phyloP scores from a whole-genome alignment of 2,797 vertebrate genomes.

The Characodon lateralis region DNA sequence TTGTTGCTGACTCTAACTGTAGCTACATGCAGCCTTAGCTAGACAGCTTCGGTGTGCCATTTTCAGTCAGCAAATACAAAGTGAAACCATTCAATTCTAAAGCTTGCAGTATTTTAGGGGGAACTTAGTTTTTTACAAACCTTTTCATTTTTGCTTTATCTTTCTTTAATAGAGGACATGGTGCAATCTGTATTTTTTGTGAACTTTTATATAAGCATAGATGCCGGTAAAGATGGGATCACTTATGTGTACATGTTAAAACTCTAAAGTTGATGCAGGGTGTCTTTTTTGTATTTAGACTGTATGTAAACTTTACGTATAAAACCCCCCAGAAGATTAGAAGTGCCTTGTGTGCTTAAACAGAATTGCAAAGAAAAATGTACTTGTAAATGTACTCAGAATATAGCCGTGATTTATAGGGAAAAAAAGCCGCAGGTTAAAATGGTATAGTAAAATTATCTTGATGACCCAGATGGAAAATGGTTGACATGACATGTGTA shows the following conservation, averaged over 20 bases:
- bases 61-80: too few species aligned
- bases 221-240: too few species aligned
- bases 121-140: too few species aligned
- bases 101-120: too few species aligned
- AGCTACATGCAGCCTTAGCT: too few species aligned
- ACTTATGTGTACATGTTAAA: neutral
- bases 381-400: neutral
- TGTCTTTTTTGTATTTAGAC: neutral
- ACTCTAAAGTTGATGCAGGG: neutral
- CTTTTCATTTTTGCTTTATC: too few species aligned
- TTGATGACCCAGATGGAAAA: slow-evolving; percentile 11
- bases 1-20: too few species aligned
- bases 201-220: too few species aligned
- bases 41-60: too few species aligned
- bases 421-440: neutral
- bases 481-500: slow-evolving; percentile 2
- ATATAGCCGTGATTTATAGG: neutral
- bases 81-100: too few species aligned
- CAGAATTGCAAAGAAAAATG: neutral
- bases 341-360: neutral
- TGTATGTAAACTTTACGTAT: neutral
- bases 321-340: neutral
- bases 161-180: too few species aligned
- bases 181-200: too few species aligned
- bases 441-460: neutral